Evolutionary conservation across 1,140 invertebrate species (phyloP), one percentile per base, ranked within the genome.

Genomic region (Drosophila sturtevanti): DNA sequence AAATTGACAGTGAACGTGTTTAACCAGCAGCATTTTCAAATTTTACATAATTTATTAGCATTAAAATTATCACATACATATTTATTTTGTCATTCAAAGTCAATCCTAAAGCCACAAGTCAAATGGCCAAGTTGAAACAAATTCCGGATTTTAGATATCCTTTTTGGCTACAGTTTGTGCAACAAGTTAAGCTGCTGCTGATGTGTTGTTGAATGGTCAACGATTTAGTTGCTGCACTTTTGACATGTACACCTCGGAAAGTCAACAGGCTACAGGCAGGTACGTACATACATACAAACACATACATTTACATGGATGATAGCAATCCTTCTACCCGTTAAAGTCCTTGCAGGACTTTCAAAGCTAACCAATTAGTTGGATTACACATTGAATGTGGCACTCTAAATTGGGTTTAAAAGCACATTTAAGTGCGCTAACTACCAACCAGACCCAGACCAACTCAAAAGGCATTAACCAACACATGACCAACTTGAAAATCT

Each of bases 1-100:
- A 87, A 87, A 89, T 80, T 84, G 84, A 77, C 79, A 77, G 69
- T 74, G 68, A 84, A 87, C 84, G 84, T 87, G 85, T 73, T 84
- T 69, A 72, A 79, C 81, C 63, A 77, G 66, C 67, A 65, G 61
- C 37, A 85, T 70, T 76, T 70, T 68, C n/a, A 65, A 55, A 48
- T 72, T 72, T 52, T 65, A 67, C 79, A 86, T 86, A 72, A 82
- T 75, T 79, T 64, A 86, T 64, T 63, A 24, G 51, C 63, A n/a
- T 68, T 48, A 35, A 34, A 58, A 58, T n/a, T 24, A 41, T 7
- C 1, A 35, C 21, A 24, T 24, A 9, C 16, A 10, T 16, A 14
- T 11, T 31, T 31, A 31, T 31, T 31, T 31, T 31, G 5, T 6
- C 27, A 31, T 31, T 31, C 27, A 31, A 31, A 31, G 27, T 31